Conservation (phyloP, 35 echinoderm and acorn worm genomes). For the Apostichopus californicus region DNA sequence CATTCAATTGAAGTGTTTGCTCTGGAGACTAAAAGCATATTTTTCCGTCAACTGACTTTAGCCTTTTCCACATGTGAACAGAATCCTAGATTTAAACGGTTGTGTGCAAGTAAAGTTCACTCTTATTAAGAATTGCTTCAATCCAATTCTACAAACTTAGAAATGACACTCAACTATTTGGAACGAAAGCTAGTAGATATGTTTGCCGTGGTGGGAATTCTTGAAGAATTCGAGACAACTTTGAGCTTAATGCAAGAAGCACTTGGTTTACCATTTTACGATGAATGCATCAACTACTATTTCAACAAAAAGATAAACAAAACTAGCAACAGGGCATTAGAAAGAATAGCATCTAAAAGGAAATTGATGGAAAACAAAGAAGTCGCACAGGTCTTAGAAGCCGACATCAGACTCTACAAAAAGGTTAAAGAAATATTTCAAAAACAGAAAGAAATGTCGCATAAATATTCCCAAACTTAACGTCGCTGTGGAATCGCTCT, state of each 20-base stretch:
- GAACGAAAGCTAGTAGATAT: conserved; percentile 15
- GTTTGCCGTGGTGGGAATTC: conserved; percentile 18
- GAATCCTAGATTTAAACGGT: not conserved
- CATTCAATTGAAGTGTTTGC: not conserved
- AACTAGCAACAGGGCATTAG: not conserved
- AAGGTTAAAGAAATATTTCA: conserved; percentile 28
- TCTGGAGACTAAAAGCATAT: not conserved
- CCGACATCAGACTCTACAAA: conserved; percentile 24
- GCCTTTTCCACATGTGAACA: not conserved
- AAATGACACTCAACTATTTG: not conserved
- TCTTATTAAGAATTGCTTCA: not conserved
- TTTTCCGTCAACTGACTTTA: conserved; percentile 12
- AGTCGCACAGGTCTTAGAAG: not conserved
- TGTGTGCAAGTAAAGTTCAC: not conserved
- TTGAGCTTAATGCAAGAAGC: conserved; percentile 28
- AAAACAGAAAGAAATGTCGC: conserved; percentile 16
- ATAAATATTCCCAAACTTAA: no score
- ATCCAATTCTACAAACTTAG: not conserved
- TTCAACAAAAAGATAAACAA: not conserved
- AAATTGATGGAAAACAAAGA: not conserved
- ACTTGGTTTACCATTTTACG: conserved; percentile 18
- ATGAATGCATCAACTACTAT: not conserved
- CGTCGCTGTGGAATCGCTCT: no score
- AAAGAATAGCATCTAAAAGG: conserved; percentile 1
- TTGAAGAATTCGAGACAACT: conserved; percentile 20